A percentile compares a stretch with the other conserved stretches of the same genome.
Conservation (phyloP, 2,888 invertebrate species). For the Orgyia antiqua region DNA sequence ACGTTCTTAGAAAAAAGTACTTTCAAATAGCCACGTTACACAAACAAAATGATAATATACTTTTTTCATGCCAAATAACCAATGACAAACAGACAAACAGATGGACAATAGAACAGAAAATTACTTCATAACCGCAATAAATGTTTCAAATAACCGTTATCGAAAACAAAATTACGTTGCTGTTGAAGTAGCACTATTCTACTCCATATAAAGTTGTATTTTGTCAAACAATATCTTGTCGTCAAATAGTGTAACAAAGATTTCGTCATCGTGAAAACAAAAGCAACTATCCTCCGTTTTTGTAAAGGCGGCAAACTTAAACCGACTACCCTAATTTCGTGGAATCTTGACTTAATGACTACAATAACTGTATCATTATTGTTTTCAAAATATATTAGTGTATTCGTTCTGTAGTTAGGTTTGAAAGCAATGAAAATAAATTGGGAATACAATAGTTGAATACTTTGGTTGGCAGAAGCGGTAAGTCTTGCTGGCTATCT, state of each 20-base stretch:
- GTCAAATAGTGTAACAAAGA: constrained; percentile 7
- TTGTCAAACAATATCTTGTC: constrained; percentile 6
- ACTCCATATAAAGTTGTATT: constrained; percentile 5
- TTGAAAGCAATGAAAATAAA: constrained; percentile 6
- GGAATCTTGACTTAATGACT: constrained; percentile 5
- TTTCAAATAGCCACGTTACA: constrained; percentile 14
- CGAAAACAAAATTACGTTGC: constrained; percentile 5
- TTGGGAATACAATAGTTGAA: background rate
- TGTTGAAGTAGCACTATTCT: background rate
- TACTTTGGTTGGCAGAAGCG: background rate
- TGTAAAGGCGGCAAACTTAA: constrained; percentile 7
- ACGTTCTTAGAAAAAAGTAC: constrained; percentile 13
- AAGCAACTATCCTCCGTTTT: constrained; percentile 17
- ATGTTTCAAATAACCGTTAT: constrained; percentile 29
- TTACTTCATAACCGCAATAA: constrained; percentile 48
- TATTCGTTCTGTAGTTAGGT: constrained; percentile 21
- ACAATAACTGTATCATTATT: constrained; percentile 19
- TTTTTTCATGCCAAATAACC: too few species aligned
- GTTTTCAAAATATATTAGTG: constrained; percentile 15
- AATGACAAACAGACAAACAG: constrained; percentile 26
- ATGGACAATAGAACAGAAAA: constrained; percentile 22
- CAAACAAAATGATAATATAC: too few species aligned
- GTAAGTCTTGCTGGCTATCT: background rate
- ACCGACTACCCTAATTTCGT: too few species aligned
- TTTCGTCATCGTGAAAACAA: constrained; percentile 22